These are phyloP conservation scores for Cirrhinus molitorella DNA, from an alignment of 2,797 vertebrate species.

Conservation along the genomic window DNA sequence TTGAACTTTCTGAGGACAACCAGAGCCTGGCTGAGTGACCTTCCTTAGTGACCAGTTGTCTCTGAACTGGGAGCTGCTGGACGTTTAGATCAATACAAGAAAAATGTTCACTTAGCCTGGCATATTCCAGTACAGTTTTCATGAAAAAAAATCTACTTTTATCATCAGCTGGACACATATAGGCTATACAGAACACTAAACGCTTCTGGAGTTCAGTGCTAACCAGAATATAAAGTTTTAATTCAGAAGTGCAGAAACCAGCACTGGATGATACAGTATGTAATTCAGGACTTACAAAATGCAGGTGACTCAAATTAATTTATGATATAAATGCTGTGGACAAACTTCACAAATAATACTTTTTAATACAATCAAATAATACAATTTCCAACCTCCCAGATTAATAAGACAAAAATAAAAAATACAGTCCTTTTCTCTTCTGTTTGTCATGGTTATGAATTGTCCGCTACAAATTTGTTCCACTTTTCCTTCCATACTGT, in stretches of 20 bases:
- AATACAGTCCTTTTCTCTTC: neutral
- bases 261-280: slow-evolving; percentile 71
- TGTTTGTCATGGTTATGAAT: slow-evolving; percentile 42
- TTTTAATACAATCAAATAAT: neutral
- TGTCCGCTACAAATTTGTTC: slow-evolving; percentile 81
- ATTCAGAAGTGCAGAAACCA: slow-evolving; percentile 71
- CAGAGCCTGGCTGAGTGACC: slow-evolving; percentile 82
- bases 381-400: neutral
- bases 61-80: slow-evolving; percentile 85
- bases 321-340: neutral
- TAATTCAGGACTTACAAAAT: slow-evolving; percentile 59
- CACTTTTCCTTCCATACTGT: slow-evolving; percentile 86
- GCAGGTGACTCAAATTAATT: neutral
- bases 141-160: neutral
- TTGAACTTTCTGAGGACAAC: slow-evolving; percentile 86
- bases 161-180: neutral
- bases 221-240: slow-evolving; percentile 57
- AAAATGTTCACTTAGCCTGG: no score
- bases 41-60: slow-evolving; percentile 92
- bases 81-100: no score
- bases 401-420: neutral
- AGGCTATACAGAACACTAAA: no score
- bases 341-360: neutral
- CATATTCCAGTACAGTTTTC: slow-evolving; percentile 78
- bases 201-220: no score